phyloP scores from a whole-genome alignment of 2,113 vertebrate genomes.

The Chamaetylas fuelleborni region DNA sequence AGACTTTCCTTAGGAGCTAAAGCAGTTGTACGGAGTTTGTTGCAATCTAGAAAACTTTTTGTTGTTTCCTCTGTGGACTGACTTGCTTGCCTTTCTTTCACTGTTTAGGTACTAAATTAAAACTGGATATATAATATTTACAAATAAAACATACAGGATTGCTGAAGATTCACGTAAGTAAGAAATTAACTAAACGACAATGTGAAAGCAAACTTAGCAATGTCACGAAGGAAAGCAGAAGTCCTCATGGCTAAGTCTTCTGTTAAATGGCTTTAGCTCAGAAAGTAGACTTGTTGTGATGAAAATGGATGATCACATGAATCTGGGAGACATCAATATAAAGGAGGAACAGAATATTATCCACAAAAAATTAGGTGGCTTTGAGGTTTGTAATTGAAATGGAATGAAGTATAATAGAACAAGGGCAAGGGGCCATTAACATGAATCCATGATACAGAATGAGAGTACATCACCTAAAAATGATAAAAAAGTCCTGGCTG shows the following conservation, averaged over 20 bases:
- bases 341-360: constrained; percentile 12
- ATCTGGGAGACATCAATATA: constrained; percentile 25
- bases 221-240: neutral
- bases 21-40: neutral
- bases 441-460: neutral
- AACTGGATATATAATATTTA: neutral
- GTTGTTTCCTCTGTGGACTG: neutral
- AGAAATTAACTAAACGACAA: neutral
- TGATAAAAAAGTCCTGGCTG: neutral
- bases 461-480: constrained; percentile 14
- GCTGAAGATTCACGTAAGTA: neutral
- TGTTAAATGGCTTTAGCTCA: neutral
- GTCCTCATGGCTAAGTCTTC: neutral
- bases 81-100: neutral
- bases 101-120: neutral
- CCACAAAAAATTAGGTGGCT: constrained; percentile 29
- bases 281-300: neutral
- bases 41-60: neutral
- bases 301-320: constrained; percentile 11
- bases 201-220: neutral
- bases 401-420: constrained; percentile 33
- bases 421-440: constrained; percentile 42
- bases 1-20: neutral
- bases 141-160: neutral
- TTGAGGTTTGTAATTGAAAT: constrained; percentile 49